Evolutionary conservation across 1,140 invertebrate genomes (phyloP).

Genomic region (Scaptodrosophila lebanonensis): DNA sequence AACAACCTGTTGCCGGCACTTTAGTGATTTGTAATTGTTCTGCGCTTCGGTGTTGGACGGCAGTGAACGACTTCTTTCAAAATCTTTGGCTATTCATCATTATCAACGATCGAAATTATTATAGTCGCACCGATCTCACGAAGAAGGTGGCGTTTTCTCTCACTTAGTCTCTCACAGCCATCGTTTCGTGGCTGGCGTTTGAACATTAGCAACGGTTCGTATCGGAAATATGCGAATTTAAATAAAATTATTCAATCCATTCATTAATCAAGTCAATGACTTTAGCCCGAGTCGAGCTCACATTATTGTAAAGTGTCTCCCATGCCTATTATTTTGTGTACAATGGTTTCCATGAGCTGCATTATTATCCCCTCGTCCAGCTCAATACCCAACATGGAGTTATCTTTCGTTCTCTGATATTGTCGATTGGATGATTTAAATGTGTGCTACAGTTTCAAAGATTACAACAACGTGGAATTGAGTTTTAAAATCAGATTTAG

Average conservation of each 20-base stretch:
- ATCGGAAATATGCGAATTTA: conserved; percentile 74
- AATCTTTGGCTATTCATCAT: conserved; percentile 48
- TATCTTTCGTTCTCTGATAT: no score
- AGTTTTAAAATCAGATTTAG: no score
- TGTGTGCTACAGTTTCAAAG: no score
- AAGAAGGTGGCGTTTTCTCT: conserved; percentile 70
- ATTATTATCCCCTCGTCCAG: no score
- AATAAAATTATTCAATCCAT: conserved; percentile 68
- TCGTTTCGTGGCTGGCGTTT: conserved; percentile 52
- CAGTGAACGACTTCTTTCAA: not conserved
- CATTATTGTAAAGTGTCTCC: no score
- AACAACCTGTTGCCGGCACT: conserved; percentile 62
- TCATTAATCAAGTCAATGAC: conserved; percentile 57
- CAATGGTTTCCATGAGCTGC: no score
- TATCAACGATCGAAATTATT: conserved; percentile 27
- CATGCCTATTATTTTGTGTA: no score
- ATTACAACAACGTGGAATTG: no score
- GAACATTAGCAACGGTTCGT: conserved; percentile 56
- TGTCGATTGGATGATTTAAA: no score
- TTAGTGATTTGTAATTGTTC: conserved; percentile 56
- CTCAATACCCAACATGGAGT: no score
- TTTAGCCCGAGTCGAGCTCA: no score
- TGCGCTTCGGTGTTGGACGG: conserved; percentile 26
- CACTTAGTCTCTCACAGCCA: conserved; percentile 35
- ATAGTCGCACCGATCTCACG: conserved; percentile 6